Evolutionary conservation across 2,888 invertebrate genomes (phyloP).

Genomic region (Drosophila mercatorum): DNA sequence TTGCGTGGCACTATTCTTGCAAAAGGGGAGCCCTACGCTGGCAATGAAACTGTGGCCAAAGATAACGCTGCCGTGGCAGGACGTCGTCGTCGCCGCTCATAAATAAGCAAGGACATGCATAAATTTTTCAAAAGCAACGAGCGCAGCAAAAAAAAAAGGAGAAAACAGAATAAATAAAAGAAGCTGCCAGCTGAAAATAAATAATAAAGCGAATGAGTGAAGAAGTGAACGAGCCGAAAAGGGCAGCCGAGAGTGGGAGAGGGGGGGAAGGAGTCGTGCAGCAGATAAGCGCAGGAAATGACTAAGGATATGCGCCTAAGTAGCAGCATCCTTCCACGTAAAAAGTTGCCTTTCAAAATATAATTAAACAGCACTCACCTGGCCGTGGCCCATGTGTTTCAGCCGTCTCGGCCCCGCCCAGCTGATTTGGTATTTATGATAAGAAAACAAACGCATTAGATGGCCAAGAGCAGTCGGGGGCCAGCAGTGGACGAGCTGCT

Average conservation of each 20-base stretch:
- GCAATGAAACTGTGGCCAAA: conserved; percentile 81
- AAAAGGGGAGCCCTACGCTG: conserved; percentile 51
- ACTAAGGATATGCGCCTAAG: conserved; percentile 79
- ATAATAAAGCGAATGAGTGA: conserved; percentile 58
- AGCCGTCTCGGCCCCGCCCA: conserved; percentile 35
- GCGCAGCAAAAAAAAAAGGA: conserved; percentile 16
- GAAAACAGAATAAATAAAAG: conserved; percentile 60
- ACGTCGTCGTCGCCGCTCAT: conserved; percentile 74
- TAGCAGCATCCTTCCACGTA: conserved; percentile 70
- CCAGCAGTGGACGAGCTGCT: neutral
- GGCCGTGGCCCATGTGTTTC: conserved; percentile 63
- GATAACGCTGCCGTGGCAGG: conserved; percentile 65
- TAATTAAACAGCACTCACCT: conserved; percentile 81
- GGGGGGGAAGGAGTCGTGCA: conserved; percentile 19
- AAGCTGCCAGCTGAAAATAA: conserved; percentile 60
- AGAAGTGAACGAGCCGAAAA: conserved; percentile 21
- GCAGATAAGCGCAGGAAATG: conserved; percentile 80
- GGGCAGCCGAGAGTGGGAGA: conserved; percentile 6
- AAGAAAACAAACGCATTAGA: conserved; percentile 81
- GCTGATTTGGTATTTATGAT: conserved; percentile 80
- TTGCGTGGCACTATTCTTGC: conserved; percentile 67
- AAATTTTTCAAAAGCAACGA: conserved; percentile 75
- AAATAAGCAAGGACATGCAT: conserved; percentile 82
- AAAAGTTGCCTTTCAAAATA: conserved; percentile 70
- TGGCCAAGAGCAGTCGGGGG: conserved; percentile 17